Percentiles rank a stretch among this genome's conserved stretches.
These are phyloP conservation scores for Polypedilum pembai DNA, from an alignment of 1,140 invertebrate genomes.

Conservation along the genomic window DNA sequence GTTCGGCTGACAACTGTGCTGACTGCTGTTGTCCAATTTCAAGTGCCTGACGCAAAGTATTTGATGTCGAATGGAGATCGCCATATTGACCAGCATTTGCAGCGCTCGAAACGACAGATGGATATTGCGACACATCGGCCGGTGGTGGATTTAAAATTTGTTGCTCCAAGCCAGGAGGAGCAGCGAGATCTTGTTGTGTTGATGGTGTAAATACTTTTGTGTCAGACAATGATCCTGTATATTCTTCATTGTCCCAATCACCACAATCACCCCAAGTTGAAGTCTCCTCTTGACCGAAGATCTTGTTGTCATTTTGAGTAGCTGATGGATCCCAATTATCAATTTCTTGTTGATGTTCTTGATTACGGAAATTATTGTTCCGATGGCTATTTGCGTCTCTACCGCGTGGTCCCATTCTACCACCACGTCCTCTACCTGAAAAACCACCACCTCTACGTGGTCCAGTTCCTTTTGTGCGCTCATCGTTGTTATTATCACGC, in stretches of 20 bases:
- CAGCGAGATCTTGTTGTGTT: conserved; percentile 37
- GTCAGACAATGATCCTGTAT: conserved; percentile 84
- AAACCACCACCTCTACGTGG: conserved; percentile 49
- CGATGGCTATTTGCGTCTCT: conserved; percentile 39
- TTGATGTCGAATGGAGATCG: conserved; percentile 29
- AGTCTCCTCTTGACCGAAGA: background rate
- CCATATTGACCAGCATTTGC: conserved; percentile 30
- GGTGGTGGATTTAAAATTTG: conserved; percentile 38
- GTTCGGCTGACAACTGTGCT: conserved; percentile 41
- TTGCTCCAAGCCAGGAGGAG: conserved; percentile 40
- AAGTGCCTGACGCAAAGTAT: conserved; percentile 27
- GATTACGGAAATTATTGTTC: conserved; percentile 33
- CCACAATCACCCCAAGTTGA: conserved; percentile 34
- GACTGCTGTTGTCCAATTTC: conserved; percentile 36
- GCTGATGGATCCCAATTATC: conserved; percentile 48
- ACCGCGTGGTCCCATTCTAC: conserved; percentile 46
- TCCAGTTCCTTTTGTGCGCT: conserved; percentile 46
- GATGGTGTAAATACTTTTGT: conserved; percentile 90
- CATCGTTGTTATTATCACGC: conserved; percentile 45
- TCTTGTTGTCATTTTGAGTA: conserved; percentile 38
- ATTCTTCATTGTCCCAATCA: conserved; percentile 93
- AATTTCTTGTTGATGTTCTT: conserved; percentile 44
- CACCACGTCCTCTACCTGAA: conserved; percentile 51
- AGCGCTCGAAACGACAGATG: conserved; percentile 32
- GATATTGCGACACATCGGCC: conserved; percentile 31